Percentiles rank a stretch among this genome's conserved stretches.
Evolutionary conservation across 2,113 vertebrate genomes (phyloP).

Genomic region (Herpetotheres cachinnans): DNA sequence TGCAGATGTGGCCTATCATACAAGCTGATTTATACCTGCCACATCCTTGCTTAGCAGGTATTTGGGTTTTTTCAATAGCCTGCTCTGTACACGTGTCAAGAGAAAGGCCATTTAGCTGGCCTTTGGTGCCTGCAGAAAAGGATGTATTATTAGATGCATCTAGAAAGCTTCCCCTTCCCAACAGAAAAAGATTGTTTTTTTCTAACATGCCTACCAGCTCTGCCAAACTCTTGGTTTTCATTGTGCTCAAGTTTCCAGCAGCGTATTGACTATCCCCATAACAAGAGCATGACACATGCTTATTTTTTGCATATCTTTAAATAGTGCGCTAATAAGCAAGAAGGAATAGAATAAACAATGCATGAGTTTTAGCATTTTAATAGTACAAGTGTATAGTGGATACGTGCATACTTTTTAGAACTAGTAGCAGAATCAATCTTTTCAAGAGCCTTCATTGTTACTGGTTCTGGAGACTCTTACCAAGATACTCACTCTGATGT

Average conservation of each 20-base stretch:
- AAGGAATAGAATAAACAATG: background rate
- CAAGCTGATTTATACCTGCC: background rate
- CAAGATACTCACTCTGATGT: background rate
- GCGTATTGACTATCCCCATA: background rate
- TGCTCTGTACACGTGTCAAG: fast-evolving
- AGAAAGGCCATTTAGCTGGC: background rate
- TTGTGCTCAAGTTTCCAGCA: background rate
- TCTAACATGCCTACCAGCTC: background rate
- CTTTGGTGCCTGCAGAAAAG: background rate
- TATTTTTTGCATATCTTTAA: background rate
- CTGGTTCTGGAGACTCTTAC: background rate
- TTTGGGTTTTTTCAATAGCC: background rate
- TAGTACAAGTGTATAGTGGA: background rate
- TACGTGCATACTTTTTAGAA: background rate
- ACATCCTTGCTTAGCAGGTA: background rate
- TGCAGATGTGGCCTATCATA: background rate
- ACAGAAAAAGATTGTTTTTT: background rate
- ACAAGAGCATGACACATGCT: background rate
- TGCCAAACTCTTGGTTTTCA: background rate
- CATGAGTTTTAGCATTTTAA: background rate
- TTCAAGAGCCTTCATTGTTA: background rate
- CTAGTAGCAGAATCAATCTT: background rate
- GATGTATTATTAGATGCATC: background rate
- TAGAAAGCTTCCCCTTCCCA: background rate
- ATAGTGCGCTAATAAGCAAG: background rate